Evolutionary conservation across 2,888 invertebrate species (phyloP).

Genomic region (Enoplolaimus lenunculus): DNA sequence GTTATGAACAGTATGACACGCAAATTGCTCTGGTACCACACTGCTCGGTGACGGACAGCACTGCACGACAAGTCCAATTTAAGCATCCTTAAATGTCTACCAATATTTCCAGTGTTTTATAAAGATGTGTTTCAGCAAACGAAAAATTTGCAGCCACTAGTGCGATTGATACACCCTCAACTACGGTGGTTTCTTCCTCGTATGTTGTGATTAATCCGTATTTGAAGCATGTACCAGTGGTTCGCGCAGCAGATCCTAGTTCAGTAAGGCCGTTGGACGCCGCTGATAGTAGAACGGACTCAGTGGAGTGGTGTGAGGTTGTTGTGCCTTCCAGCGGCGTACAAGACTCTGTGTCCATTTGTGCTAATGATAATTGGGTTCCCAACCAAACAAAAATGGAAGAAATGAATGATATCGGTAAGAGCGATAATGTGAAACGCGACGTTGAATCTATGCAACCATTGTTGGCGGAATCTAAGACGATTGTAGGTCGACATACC

Average conservation of each 20-base stretch:
- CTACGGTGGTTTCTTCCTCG: not conserved
- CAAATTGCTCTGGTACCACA: too few species aligned
- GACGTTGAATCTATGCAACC: not conserved
- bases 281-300: not conserved
- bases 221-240: not conserved
- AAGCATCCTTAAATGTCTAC: too few species aligned
- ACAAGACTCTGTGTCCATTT: too few species aligned
- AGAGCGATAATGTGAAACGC: not conserved
- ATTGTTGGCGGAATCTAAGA: not conserved
- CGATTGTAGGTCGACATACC: not conserved
- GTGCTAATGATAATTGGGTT: too few species aligned
- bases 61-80: too few species aligned
- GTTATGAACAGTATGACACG: too few species aligned
- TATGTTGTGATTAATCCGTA: not conserved
- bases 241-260: not conserved
- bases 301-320: not conserved
- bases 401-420: not conserved
- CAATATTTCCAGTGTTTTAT: too few species aligned
- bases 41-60: too few species aligned
- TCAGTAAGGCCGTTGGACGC: not conserved
- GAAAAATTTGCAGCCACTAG: too few species aligned
- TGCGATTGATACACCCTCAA: too few species aligned
- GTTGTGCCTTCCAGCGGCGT: not conserved
- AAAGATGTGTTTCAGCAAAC: too few species aligned
- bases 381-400: not conserved